Percentiles rank a stretch among this genome's conserved stretches.
phyloP scores from a whole-genome alignment of 2,888 invertebrate genomes.

The Chrysolina americana region DNA sequence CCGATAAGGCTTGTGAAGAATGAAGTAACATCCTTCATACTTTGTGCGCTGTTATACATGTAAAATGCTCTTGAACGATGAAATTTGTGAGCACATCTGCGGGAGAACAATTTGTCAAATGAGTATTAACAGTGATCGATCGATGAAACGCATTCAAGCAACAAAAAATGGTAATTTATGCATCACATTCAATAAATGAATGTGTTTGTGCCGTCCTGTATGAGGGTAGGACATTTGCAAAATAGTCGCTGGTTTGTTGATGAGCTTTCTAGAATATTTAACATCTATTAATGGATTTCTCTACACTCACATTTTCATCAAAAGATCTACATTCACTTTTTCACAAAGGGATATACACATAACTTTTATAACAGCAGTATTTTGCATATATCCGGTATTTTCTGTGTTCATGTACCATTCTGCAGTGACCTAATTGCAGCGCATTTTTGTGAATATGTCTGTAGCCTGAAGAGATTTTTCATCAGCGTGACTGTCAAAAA shows the following conservation, averaged over 20 bases:
- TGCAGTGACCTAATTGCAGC: not conserved
- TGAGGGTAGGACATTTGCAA: constrained; percentile 49
- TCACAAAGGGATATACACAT: constrained; percentile 20
- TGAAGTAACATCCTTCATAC: no score
- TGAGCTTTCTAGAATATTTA: constrained; percentile 64
- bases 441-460: constrained; percentile 7
- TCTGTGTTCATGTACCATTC: constrained; percentile 10
- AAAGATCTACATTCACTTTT: constrained; percentile 58
- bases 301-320: constrained; percentile 56
- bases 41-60: no score
- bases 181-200: constrained; percentile 66
- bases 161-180: constrained; percentile 64
- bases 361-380: constrained; percentile 11
- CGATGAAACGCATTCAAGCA: constrained; percentile 60
- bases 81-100: no score
- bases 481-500: no score
- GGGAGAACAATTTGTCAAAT: not conserved
- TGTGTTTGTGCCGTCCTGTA: constrained; percentile 59
- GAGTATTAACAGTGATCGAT: constrained; percentile 36
- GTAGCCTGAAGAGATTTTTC: not conserved
- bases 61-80: no score
- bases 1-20: no score
- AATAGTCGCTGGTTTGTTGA: constrained; percentile 56
- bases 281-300: constrained; percentile 62
- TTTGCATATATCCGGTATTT: constrained; percentile 17